Evolutionary conservation across 2,888 invertebrate genomes (phyloP).

Genomic region (Rutpela maculata): DNA sequence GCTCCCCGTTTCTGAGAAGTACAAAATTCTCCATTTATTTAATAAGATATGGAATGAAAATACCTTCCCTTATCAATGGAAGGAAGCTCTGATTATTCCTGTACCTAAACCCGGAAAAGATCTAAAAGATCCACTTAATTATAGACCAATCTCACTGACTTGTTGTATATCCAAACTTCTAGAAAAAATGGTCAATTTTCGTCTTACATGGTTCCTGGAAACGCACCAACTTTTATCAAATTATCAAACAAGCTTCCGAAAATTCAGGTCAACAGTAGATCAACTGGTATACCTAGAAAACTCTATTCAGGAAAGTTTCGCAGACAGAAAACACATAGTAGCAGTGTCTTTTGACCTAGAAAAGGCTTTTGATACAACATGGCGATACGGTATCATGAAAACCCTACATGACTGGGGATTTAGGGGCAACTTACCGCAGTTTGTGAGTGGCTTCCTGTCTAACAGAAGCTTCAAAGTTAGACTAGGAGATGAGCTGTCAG

Average conservation of each 20-base stretch:
- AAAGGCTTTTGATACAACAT: constrained; percentile 3
- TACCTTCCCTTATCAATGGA: neutral
- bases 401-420: constrained; percentile 32
- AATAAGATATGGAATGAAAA: too few relatives aligned
- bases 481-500: constrained; percentile 30
- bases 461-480: constrained; percentile 18
- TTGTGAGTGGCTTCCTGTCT: constrained; percentile 27
- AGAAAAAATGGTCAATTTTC: constrained; percentile 22
- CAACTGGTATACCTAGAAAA: constrained; percentile 9
- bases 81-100: neutral
- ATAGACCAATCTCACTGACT: constrained; percentile 15
- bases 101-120: constrained; percentile 2
- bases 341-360: constrained; percentile 13
- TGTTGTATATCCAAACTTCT: constrained; percentile 3
- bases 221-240: neutral
- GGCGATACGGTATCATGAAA: neutral
- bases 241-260: constrained; percentile 15
- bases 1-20: too few relatives aligned
- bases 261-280: constrained; percentile 13
- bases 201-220: constrained; percentile 20
- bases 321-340: neutral
- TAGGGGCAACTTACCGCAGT: constrained; percentile 40
- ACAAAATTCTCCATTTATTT: too few relatives aligned
- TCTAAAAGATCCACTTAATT: neutral
- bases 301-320: constrained; percentile 4